Evolutionary conservation across 2,113 vertebrate species (phyloP).

Genomic region (Periophthalmus modestus): DNA sequence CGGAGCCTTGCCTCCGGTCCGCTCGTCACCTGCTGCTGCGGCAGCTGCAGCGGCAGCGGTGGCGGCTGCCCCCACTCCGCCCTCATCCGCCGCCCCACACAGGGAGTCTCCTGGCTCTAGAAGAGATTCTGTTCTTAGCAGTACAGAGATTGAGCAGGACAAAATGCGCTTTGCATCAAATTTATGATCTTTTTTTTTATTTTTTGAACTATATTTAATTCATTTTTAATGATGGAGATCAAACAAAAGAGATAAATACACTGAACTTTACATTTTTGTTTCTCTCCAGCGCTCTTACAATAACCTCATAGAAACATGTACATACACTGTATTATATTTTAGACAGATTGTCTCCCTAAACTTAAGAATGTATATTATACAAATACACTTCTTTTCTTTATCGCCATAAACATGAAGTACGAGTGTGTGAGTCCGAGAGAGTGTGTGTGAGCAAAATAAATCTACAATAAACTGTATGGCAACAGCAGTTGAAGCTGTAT

Average conservation of each 20-base stretch:
- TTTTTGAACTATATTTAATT: constrained; percentile 66
- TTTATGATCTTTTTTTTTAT: constrained; percentile 87
- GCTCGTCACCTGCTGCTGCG: constrained; percentile 63
- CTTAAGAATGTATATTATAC: constrained; percentile 89
- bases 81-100: constrained; percentile 75
- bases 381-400: constrained; percentile 67
- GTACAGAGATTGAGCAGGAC: constrained; percentile 92
- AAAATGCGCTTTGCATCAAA: constrained; percentile 96
- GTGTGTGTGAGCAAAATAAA: constrained; percentile 43
- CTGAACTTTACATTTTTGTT: constrained; percentile 79
- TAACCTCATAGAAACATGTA: constrained; percentile 85
- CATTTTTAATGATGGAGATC: constrained; percentile 74
- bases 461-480: constrained; percentile 77
- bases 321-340: constrained; percentile 90
- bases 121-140: constrained; percentile 88
- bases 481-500: constrained; percentile 83
- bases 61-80: constrained; percentile 52
- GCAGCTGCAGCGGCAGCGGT: constrained; percentile 48
- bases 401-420: constrained; percentile 40
- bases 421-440: not conserved
- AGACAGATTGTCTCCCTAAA: constrained; percentile 86
- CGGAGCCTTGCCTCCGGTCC: constrained; percentile 87
- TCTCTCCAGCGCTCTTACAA: constrained; percentile 73
- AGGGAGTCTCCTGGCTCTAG: constrained; percentile 84
- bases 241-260: constrained; percentile 71